Evolutionary conservation across 2,113 vertebrate species (phyloP), one percentile per base, ranked within the genome.

Genomic region (Lathamus discolor): DNA sequence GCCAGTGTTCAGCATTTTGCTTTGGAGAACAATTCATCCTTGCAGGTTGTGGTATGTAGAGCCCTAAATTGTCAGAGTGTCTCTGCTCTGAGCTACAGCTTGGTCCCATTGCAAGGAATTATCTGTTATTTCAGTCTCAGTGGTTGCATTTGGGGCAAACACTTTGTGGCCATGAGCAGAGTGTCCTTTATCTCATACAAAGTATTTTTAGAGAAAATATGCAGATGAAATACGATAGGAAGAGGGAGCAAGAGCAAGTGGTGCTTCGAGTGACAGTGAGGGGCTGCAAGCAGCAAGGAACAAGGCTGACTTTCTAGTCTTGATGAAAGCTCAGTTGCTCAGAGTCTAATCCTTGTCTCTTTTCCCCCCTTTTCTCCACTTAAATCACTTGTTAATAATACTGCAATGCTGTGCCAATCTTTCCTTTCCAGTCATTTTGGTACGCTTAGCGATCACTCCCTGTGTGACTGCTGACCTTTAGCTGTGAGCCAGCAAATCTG

Each of bases 391-490:
- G 79, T 88, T 83, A 86, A 84, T 88, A 90, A 70, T 37, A 55
- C 59, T n/a, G 46, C 52, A 49, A 28, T 62, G 64, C 63, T 86
- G 64, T 9, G 66, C 92, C 92, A 69, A 1, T 86, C 83, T 79
- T 81, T 62, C 80, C 85, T 95, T 85, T 61, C 41, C 70, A 51
- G 18, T 57, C 54, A 17, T n/a, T 92, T 95, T 59, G 83, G 69
- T 92, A 33, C 80, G 49, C 73, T 96, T 91, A 79, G 89, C 62
- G 10, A 81, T 82, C 7, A 3, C 78, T 92, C 93, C 72, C 88
- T 83, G 33, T 82, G 78, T 92, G 91, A 85, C 90, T 78, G 52
- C 82, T 95, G 95, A 95, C 95, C 95, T 97, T 96, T 88, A 95
- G 86, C 81, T 92, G 83, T 46, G 66, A 94, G 93, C 95, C 93